These are phyloP conservation scores for Hippolais icterina DNA, from an alignment of 2,113 vertebrate genomes.

Conservation along the genomic window DNA sequence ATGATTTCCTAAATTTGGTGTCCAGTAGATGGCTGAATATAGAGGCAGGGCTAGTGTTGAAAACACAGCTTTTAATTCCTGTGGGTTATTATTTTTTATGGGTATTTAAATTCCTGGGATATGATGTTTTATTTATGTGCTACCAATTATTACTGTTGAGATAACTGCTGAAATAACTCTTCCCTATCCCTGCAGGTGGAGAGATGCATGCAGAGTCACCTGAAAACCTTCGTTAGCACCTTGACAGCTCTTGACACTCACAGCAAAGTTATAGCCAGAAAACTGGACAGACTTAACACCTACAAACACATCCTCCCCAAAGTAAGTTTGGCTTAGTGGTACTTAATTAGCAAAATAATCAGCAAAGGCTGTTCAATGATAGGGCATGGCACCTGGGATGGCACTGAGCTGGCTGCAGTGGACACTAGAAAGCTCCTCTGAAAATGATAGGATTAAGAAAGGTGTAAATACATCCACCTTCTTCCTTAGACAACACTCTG, in stretches of 20 bases:
- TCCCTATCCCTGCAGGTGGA: background rate
- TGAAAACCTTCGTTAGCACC: background rate
- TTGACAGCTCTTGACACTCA: rapidly evolving
- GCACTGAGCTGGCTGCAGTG: background rate
- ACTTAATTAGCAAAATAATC: background rate
- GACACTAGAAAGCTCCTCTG: background rate
- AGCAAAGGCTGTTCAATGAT: background rate
- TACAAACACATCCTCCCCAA: background rate
- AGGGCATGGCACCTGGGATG: background rate
- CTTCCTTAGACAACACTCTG: background rate
- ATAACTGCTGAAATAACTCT: background rate
- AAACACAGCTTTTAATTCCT: background rate
- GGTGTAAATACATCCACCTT: background rate
- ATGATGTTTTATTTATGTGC: rapidly evolving
- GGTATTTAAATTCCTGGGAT: background rate
- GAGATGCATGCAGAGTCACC: background rate
- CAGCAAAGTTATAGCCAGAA: rapidly evolving
- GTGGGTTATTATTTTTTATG: background rate
- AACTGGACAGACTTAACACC: rapidly evolving
- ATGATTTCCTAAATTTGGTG: background rate
- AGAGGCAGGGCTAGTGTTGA: background rate
- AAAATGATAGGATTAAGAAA: background rate
- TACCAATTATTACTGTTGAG: background rate
- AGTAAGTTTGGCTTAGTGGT: background rate
- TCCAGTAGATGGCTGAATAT: background rate